These are phyloP conservation scores for Bruchidius siliquastri DNA, from an alignment of 2,888 invertebrate genomes.

Conservation along the genomic window DNA sequence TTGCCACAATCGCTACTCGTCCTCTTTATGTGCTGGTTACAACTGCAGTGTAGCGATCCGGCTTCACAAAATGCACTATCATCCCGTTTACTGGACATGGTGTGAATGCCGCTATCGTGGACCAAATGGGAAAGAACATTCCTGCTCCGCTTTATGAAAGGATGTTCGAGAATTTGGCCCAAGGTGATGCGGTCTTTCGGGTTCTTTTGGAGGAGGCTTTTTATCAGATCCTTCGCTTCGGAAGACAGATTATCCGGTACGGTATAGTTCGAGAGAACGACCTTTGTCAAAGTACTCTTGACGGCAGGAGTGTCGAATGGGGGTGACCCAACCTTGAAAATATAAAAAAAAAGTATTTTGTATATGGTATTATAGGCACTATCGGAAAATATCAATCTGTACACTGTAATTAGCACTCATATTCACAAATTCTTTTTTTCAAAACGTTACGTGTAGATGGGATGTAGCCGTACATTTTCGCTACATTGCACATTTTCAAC, in stretches of 20 bases:
- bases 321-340: constrained; percentile 60
- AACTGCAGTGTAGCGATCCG: constrained; percentile 22
- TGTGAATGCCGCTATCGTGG: constrained; percentile 54
- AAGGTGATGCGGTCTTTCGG: constrained; percentile 78
- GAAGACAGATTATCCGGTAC: constrained; percentile 69
- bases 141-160: constrained; percentile 54
- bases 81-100: constrained; percentile 48
- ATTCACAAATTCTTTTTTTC: not conserved
- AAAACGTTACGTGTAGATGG: no score
- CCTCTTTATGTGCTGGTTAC: constrained; percentile 22
- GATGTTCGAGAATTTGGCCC: constrained; percentile 71
- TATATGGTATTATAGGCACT: no score
- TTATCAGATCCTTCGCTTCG: constrained; percentile 82
- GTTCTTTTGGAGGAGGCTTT: constrained; percentile 78
- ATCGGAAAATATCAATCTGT: no score
- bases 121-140: constrained; percentile 43
- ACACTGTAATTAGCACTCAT: not conserved
- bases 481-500: no score
- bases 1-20: constrained; percentile 36
- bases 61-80: constrained; percentile 42
- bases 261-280: constrained; percentile 78
- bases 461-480: no score
- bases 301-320: constrained; percentile 83
- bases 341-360: not conserved
- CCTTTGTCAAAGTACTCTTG: constrained; percentile 81